These are phyloP conservation scores for Panopea generosa DNA, from an alignment of 2,888 invertebrate species.

Conservation along the genomic window DNA sequence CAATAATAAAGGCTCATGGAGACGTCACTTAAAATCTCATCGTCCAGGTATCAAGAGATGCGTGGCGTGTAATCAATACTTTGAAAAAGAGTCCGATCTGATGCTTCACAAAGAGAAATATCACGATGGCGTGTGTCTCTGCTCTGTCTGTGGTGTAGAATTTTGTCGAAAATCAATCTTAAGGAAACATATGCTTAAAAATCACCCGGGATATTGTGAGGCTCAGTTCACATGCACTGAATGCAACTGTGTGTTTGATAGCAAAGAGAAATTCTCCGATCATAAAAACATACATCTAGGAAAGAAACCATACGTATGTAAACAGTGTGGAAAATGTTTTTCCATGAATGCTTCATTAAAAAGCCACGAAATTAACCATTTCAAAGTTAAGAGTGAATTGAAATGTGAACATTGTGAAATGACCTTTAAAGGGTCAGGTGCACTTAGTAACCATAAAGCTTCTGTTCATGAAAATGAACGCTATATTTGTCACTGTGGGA, in stretches of 20 bases:
- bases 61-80: no score
- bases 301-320: neutral
- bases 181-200: neutral
- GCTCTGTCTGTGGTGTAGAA: neutral
- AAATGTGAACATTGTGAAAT: neutral
- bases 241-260: neutral
- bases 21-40: no score
- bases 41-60: no score
- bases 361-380: neutral
- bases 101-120: no score
- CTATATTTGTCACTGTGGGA: no score
- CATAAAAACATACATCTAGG: constrained; percentile 1
- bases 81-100: no score
- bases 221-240: neutral
- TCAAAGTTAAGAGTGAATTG: neutral
- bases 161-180: neutral
- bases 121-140: neutral
- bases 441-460: constrained; percentile 4
- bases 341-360: no score
- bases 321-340: neutral
- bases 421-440: neutral
- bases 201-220: neutral
- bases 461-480: no score
- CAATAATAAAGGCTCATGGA: no score
- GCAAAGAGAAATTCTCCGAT: neutral